These are phyloP conservation scores for Sarcophaga subvicina DNA, from an alignment of 2,888 invertebrate species.

Conservation along the genomic window DNA sequence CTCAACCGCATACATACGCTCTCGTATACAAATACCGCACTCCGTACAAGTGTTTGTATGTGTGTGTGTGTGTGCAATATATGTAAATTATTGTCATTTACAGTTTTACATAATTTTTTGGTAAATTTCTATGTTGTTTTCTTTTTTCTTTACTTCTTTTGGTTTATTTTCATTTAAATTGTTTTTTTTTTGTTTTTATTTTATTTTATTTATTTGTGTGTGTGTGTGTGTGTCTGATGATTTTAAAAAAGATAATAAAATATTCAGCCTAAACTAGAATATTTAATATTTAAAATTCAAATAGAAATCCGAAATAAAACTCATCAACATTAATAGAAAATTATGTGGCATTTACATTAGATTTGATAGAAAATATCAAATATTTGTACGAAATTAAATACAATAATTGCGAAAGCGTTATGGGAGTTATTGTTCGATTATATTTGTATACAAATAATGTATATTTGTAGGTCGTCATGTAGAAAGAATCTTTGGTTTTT, in stretches of 20 bases:
- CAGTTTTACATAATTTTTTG: slow-evolving; percentile 48
- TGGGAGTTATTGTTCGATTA: no score
- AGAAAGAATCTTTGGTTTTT: no score
- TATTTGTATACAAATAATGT: no score
- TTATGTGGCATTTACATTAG: slow-evolving; percentile 36
- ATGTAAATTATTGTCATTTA: slow-evolving; percentile 65
- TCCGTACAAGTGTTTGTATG: not conserved
- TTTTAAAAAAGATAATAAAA: slow-evolving; percentile 24
- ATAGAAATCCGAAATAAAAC: slow-evolving; percentile 28
- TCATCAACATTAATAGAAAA: slow-evolving; percentile 45
- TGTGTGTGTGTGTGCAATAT: slow-evolving; percentile 1
- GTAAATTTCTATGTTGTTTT: slow-evolving; percentile 13
- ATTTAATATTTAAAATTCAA: slow-evolving; percentile 17
- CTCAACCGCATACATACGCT: not conserved
- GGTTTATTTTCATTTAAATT: slow-evolving; percentile 36
- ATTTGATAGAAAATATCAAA: slow-evolving; percentile 11
- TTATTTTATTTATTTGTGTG: slow-evolving; percentile 27
- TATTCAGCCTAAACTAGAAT: slow-evolving; percentile 26
- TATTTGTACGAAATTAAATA: not conserved
- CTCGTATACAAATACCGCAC: not conserved
- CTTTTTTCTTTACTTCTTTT: slow-evolving; percentile 20
- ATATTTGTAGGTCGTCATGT: no score
- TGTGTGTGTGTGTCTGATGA: slow-evolving; percentile 7
- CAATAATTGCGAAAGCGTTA: not conserved
- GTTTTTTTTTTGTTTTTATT: slow-evolving; percentile 22